phyloP scores from a whole-genome alignment of 2,113 vertebrate genomes.

The Epinephelus fuscoguttatus region DNA sequence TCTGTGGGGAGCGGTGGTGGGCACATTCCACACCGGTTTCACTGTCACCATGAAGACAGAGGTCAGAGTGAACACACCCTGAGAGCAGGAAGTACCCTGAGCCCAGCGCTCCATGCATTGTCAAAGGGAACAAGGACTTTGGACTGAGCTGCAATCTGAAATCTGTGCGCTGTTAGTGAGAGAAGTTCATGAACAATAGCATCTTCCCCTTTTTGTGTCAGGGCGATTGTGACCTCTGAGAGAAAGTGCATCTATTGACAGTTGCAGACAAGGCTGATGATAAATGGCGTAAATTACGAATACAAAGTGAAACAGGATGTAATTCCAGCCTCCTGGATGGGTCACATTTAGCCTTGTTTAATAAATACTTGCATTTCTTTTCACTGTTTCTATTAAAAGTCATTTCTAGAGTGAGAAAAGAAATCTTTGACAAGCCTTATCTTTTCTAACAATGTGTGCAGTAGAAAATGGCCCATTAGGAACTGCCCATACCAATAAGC shows the following conservation, averaged over 20 bases:
- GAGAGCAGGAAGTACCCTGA: constrained; percentile 7
- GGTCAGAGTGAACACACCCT: constrained; percentile 44
- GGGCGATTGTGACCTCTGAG: background rate
- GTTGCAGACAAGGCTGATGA: background rate
- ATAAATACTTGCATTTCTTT: background rate
- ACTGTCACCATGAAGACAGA: constrained; percentile 26
- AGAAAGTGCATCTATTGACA: background rate
- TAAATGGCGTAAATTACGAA: background rate
- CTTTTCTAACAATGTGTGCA: constrained; percentile 44
- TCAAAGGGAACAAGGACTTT: constrained; percentile 16
- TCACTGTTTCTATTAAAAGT: constrained; percentile 27
- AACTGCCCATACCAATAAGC: constrained; percentile 48
- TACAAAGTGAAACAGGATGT: background rate
- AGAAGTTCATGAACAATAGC: constrained; percentile 57
- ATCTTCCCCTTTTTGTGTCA: constrained; percentile 48
- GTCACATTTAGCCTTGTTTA: background rate
- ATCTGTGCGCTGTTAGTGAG: constrained; percentile 20
- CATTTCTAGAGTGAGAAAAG: background rate
- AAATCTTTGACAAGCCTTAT: constrained; percentile 43
- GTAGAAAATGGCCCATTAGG: constrained; percentile 54
- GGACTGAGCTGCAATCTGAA: constrained; percentile 23
- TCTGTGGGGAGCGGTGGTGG: constrained; percentile 4
- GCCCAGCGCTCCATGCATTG: background rate
- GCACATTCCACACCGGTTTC: constrained; percentile 55
- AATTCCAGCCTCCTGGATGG: background rate